phyloP scores from a whole-genome alignment of 2,797 vertebrate species.

The Esox masquinongy region DNA sequence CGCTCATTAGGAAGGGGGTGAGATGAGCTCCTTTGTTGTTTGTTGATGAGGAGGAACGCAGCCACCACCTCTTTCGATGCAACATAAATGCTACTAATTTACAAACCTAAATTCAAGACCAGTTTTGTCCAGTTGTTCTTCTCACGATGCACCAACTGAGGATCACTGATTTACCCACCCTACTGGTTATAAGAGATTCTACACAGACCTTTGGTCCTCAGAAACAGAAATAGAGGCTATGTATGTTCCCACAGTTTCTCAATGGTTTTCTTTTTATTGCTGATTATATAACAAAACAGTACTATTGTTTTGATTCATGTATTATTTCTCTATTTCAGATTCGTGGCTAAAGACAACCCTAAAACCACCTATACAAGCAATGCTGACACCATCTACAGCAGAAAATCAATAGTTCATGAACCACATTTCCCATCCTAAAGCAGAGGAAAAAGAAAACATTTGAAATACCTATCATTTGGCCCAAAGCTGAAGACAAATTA shows the following conservation, averaged over 20 bases:
- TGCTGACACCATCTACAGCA: neutral
- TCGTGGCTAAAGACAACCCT: neutral
- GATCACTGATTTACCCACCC: too few species aligned
- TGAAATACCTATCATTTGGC: neutral
- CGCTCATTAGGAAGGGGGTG: conserved; percentile 59
- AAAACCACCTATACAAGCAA: neutral
- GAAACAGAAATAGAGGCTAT: neutral
- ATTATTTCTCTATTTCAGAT: neutral
- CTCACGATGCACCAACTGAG: neutral
- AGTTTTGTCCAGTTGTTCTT: neutral
- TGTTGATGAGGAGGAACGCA: conserved; percentile 21
- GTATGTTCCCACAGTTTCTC: neutral
- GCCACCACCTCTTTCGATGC: conserved; percentile 15
- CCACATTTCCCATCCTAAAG: neutral
- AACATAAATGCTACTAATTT: neutral
- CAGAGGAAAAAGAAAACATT: neutral
- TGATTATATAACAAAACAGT: neutral
- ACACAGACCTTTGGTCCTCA: neutral
- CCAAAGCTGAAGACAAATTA: neutral
- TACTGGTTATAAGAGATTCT: too few species aligned
- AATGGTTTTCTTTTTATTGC: neutral
- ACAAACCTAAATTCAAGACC: neutral
- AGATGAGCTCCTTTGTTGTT: conserved; percentile 34
- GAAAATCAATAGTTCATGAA: neutral
- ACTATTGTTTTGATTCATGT: neutral